Base-by-base conservation (phyloP, 2,888 invertebrate genomes). In the Calliopum simillimum region DNA sequence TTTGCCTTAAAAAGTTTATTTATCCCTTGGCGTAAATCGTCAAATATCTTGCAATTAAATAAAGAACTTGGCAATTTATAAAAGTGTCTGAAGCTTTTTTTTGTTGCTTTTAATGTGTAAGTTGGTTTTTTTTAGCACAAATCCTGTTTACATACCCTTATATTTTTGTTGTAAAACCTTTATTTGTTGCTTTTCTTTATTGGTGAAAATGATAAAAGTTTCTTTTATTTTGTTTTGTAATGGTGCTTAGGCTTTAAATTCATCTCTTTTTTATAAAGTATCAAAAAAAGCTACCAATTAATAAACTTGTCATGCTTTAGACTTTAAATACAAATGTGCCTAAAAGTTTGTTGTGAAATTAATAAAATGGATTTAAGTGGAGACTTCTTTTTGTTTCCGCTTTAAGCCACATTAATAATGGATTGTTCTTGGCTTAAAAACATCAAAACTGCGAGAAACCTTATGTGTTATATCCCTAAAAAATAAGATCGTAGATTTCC, bases 21-120 rank as follows among this genome's bases (percentile, higher is more conserved):
- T 11, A 51, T 16, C 19, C 51, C 4, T 49, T n/a, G 51, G 51
- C 16, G n/a, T 51, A 51, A 51, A 51, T 51, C 51, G n/a, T 14
- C 1, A 4, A 12, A 11, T 19, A n/a, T 19, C 51, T 51, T 21
- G 51, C 51, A 51, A 51, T 51, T 51, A n/a, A 51, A 51, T 16
- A 11, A 51, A 51, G 21, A 51, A 51, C 51, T 51, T n/a, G 11
- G 51, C 51, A 51, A 51, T 51, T n/a, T 51, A 51, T 51, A 51
- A 51, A 51, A 51, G 11, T 21, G 33, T 8, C 51, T 51, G 5
- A 51, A 21, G 51, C n/a, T 21, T 33, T 33, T 33, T 33, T 33
- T 25, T 25, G 3, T 25, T 33, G 4, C 5, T 33, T 33, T 33
- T 8, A 8, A 8, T 33, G 8, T 33, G 33, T 33, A 33, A 8